These are phyloP conservation scores for Pediacus dermestoides DNA, from an alignment of 2,888 invertebrate genomes.

Conservation along the genomic window DNA sequence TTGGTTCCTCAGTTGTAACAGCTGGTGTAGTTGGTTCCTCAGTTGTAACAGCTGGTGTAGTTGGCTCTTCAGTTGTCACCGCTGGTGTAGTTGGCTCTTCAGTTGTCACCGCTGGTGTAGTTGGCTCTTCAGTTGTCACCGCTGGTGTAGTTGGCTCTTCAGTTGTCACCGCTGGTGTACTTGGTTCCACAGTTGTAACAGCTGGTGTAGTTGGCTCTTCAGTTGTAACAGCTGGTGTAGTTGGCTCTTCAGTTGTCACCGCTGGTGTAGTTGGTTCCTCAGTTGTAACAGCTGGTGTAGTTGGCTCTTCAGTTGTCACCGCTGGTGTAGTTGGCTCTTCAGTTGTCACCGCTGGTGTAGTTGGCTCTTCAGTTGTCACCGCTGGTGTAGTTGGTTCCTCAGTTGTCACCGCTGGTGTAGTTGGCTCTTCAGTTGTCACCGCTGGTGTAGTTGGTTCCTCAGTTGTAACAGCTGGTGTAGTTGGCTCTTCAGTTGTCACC, in stretches of 20 bases:
- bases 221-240: slow-evolving; percentile 7
- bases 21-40: not conserved
- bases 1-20: slow-evolving; percentile 37
- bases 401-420: slow-evolving; percentile 1
- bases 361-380: not conserved
- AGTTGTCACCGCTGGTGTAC: slow-evolving; percentile 1
- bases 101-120: slow-evolving; percentile 1
- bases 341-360: slow-evolving; percentile 16
- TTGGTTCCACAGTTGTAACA: slow-evolving; percentile 16
- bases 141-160: slow-evolving; percentile 43
- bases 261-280: slow-evolving; percentile 11
- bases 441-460: slow-evolving; percentile 43
- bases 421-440: slow-evolving; percentile 26
- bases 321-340: not conserved
- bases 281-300: slow-evolving; percentile 30
- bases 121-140: slow-evolving; percentile 26
- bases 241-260: slow-evolving; percentile 6
- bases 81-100: slow-evolving; percentile 7
- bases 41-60: slow-evolving; percentile 16
- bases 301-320: slow-evolving; percentile 37
- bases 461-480: slow-evolving; percentile 1
- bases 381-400: slow-evolving; percentile 7
- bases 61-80: not conserved
- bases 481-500: slow-evolving; percentile 16
- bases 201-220: not conserved